Evolutionary conservation across 2,888 invertebrate species (phyloP), one percentile per base, ranked within the genome.

Genomic region (Isoperla grammatica): DNA sequence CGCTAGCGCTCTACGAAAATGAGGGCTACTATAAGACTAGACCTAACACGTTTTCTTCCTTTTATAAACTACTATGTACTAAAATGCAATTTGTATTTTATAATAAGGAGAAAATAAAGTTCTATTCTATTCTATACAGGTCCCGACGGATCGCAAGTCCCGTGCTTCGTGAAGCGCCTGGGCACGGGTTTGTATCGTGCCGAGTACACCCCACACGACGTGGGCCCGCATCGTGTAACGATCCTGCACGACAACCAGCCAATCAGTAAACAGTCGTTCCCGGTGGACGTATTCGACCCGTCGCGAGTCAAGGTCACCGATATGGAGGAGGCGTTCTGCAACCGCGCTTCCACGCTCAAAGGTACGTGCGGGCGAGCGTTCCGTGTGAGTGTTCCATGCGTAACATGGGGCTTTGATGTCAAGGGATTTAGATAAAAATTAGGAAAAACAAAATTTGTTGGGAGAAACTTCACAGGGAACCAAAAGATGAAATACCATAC

Each of bases 251-350:
- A 82, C 17, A 81, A 81, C 40, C 79, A 81, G 2, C 78, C 82
- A 6, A 77, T 84, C 15, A 79, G 81, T 35, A 81, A 84, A 67
- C 77, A 84, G 66, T 83, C 83, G 0, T 82, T 83, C 68, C 79
- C 79, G 5, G 78, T 93, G 2, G 91, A 94, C 68, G 89, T 88
- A 0, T 85, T 92, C 54, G 90, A 92, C 71, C 88, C 90, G 0
- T 75, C 81, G 0, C 81, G 85, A 57, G 87, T 88, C 6, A 83
- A 85, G 67, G 82, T 89, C 45, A 78, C 84, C 60, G 87, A 88
- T 59, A 83, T 88, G 54, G 84, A 85, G 0, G 91, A 92, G 69
- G 85, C 89, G 0, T 79, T 88, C 42, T 88, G 89, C 59, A 90
- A 91, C 73, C 81, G 89, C 58, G 90, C 92, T 1, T 88, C 89